phyloP scores from a whole-genome alignment of 2,113 vertebrate genomes.

The Ammospiza nelsoni region DNA sequence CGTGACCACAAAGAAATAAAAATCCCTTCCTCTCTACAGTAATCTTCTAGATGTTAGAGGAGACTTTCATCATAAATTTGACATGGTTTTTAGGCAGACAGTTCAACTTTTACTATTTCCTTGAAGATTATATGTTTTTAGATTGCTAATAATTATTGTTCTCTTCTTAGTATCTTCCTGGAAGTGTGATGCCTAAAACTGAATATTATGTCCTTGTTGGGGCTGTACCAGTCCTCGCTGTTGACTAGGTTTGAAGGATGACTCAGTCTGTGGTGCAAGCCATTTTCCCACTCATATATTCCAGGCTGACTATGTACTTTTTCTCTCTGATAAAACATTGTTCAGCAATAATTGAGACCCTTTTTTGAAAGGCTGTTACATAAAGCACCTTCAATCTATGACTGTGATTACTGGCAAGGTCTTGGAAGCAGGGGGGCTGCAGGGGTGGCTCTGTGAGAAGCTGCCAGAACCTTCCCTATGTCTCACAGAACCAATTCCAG shows the following conservation, averaged over 20 bases:
- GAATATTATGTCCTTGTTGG: neutral
- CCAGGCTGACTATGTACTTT: neutral
- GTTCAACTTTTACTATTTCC: neutral
- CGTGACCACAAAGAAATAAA: neutral
- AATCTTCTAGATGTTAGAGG: neutral
- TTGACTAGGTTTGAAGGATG: neutral
- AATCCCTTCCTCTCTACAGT: neutral
- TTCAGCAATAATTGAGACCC: neutral
- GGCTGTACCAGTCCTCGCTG: neutral
- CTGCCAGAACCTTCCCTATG: rapidly evolving
- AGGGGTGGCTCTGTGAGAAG: neutral
- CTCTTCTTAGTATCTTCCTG: neutral
- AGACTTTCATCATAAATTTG: neutral
- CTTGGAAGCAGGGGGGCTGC: rapidly evolving
- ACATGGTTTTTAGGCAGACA: neutral
- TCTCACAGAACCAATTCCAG: neutral
- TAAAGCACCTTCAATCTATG: neutral
- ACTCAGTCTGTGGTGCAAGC: neutral
- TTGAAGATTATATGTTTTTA: neutral
- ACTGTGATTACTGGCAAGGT: neutral
- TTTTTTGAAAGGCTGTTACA: neutral
- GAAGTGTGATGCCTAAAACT: neutral
- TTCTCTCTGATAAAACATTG: neutral
- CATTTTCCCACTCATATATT: neutral
- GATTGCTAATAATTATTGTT: neutral